Evolutionary conservation across 2,888 invertebrate species (phyloP), one percentile per base, ranked within the genome.

Genomic region (Sericinus montela): DNA sequence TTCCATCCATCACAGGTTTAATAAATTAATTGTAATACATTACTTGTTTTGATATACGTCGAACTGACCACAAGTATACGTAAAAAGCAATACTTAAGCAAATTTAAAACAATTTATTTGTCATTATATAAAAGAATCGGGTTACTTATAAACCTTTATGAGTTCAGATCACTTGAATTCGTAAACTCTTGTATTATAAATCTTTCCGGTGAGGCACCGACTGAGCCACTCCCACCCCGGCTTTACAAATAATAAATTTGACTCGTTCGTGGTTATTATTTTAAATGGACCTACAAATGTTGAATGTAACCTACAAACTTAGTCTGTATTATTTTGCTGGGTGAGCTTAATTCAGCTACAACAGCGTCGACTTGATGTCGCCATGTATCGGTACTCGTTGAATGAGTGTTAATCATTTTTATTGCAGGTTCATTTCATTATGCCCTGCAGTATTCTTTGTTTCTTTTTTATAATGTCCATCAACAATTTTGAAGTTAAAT

Each of bases 171-270:
- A 84, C 78, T 80, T 72, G 80, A 79, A 81, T 78, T 81, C 80
- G 79, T 84, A 86, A 84, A 79, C 81, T 85, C 82, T 83, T 81
- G 88, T 88, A 87, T 85, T 87, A 87, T 88, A 87, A 88, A 87
- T 88, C 88, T 88, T 88, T 88, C 88, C 87, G 87, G 86, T 83
- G 86, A 79, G 70, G 77, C 77, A 76, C 78, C 85, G 80, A 80
- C 77, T 65, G 65, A 68, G 73, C 83, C 88, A 82, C 88, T 80
- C 88, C 88, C 85, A 88, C 87, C 84, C 75, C 68, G 57, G 60
- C 58, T 79, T 80, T 76, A 78, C 80, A 84, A 84, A 86, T 87
- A 88, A 87, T 87, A 86, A 88, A 88, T 87, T 88, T 86, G 82
- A 75, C 73, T 75, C 74, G 69, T 64, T 61, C 62, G 58, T 84